Conservation (phyloP, 2,888 invertebrate genomes). For the Heteropelma amictum region DNA sequence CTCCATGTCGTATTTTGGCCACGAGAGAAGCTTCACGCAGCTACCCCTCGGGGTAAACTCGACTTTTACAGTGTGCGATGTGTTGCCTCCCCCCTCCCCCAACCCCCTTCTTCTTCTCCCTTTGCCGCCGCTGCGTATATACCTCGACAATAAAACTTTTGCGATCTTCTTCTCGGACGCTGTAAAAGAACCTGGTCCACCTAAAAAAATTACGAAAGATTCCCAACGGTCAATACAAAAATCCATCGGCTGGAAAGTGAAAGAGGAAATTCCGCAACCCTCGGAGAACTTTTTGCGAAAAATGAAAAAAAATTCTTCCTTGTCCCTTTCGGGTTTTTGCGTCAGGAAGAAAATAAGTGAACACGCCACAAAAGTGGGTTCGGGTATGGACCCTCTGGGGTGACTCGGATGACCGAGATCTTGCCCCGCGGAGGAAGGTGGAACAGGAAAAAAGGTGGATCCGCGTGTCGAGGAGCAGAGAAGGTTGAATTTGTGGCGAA, state of each 20-base stretch:
- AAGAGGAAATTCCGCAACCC: no score
- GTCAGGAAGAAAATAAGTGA: no score
- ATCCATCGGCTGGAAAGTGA: background rate
- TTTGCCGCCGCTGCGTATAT: background rate
- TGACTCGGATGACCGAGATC: no score
- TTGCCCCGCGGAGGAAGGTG: no score
- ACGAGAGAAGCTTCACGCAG: slow-evolving; percentile 38
- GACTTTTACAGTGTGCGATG: slow-evolving; percentile 61
- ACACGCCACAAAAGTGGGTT: no score
- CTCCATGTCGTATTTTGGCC: slow-evolving; percentile 23
- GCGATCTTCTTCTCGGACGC: slow-evolving; percentile 66
- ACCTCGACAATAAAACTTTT: slow-evolving; percentile 69
- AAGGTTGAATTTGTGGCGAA: no score
- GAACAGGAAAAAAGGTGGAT: no score
- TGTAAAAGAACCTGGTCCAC: slow-evolving; percentile 56
- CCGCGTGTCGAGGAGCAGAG: no score
- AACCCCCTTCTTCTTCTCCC: background rate
- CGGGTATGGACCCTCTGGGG: no score
- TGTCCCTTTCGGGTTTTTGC: no score
- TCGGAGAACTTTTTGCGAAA: no score
- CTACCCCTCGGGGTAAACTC: slow-evolving; percentile 42
- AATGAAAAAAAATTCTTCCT: background rate
- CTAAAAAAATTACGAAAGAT: background rate
- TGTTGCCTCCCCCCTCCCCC: background rate
- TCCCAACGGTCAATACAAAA: slow-evolving; percentile 2